These are phyloP conservation scores for Anolis apletophallus DNA, from an alignment of 2,797 vertebrate species.

Conservation along the genomic window DNA sequence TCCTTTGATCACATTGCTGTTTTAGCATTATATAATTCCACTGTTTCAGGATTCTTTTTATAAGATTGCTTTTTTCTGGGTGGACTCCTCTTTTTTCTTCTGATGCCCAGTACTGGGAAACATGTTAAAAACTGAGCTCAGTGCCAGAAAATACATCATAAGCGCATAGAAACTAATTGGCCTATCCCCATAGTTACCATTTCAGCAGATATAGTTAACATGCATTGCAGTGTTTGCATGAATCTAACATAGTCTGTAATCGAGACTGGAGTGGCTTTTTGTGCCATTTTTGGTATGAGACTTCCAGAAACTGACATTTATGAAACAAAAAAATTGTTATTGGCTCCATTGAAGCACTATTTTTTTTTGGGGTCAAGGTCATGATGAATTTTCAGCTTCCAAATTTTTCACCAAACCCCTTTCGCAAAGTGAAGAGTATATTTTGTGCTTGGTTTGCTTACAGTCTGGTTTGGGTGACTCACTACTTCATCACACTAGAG, in stretches of 20 bases:
- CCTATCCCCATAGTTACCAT: slow-evolving; percentile 9
- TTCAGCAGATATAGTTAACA: slow-evolving; percentile 6
- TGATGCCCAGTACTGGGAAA: neutral
- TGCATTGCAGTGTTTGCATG: neutral
- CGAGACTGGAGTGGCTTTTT: neutral
- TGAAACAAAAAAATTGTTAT: neutral
- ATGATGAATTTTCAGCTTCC: neutral
- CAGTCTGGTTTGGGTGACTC: neutral
- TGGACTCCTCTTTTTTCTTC: neutral
- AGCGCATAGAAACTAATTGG: neutral
- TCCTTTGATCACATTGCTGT: neutral
- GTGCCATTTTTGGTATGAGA: neutral
- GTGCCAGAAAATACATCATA: neutral
- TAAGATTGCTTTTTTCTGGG: neutral
- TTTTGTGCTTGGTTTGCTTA: neutral
- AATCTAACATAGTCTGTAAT: neutral
- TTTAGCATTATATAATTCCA: slow-evolving; percentile 36
- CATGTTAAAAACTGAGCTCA: neutral
- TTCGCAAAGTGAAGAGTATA: neutral
- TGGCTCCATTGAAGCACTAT: neutral
- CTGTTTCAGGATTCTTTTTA: neutral
- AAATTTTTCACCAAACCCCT: too few relatives aligned
- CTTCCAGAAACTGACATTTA: neutral
- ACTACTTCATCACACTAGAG: too few relatives aligned
- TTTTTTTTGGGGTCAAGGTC: neutral